Percentiles rank a stretch among this genome's conserved stretches.
Evolutionary conservation across 1,140 invertebrate genomes (phyloP).

Genomic region (Oryctes rhinoceros): DNA sequence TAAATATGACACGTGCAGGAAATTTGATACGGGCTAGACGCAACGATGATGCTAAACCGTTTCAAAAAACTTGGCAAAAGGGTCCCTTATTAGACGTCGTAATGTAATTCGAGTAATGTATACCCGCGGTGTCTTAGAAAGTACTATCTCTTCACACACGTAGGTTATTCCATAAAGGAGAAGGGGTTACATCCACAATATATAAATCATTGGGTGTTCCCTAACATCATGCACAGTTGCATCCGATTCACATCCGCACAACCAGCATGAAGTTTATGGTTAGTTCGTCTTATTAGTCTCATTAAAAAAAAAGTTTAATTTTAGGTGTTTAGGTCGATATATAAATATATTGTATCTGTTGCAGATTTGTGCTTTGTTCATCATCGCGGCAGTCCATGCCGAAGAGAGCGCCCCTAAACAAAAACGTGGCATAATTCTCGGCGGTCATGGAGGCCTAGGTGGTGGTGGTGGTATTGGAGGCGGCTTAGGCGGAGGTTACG

Average conservation of each 20-base stretch:
- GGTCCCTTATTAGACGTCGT: too few relatives aligned
- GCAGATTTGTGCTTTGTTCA: constrained; percentile 32
- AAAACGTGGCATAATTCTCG: constrained; percentile 20
- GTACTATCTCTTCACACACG: constrained; percentile 20
- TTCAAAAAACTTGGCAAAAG: too few relatives aligned
- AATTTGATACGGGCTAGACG: too few relatives aligned
- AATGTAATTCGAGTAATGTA: too few relatives aligned
- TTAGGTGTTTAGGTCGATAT: neutral
- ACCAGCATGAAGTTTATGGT: constrained; percentile 34
- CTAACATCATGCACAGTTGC: constrained; percentile 32
- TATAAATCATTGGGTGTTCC: constrained; percentile 33
- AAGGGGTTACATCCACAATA: constrained; percentile 25
- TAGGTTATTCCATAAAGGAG: neutral
- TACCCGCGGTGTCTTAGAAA: constrained; percentile 7
- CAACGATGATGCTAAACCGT: too few relatives aligned
- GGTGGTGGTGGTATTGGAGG: constrained; percentile 22
- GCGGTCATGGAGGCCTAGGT: constrained; percentile 30
- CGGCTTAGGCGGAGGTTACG: neutral
- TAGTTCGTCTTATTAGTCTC: neutral
- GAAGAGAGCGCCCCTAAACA: constrained; percentile 28
- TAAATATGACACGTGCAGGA: too few relatives aligned
- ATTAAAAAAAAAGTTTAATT: neutral
- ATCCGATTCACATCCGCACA: constrained; percentile 3
- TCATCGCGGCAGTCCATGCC: constrained; percentile 26
- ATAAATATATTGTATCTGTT: neutral